These are phyloP conservation scores for Florisuga fusca DNA, from an alignment of 2,797 vertebrate species.

Conservation along the genomic window DNA sequence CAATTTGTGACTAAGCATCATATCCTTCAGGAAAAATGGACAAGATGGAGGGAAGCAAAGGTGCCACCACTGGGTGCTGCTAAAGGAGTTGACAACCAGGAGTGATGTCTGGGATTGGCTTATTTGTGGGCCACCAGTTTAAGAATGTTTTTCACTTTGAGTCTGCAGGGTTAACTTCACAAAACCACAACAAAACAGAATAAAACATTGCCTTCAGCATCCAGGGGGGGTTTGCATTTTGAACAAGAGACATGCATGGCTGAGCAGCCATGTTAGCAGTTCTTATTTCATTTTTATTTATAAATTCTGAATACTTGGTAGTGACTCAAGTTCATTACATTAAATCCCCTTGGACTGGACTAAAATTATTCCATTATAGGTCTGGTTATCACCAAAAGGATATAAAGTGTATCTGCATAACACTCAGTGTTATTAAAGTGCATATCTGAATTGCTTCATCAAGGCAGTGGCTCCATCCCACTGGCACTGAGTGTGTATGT, in stretches of 20 bases:
- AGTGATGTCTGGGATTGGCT: background rate
- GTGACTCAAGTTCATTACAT: background rate
- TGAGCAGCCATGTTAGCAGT: background rate
- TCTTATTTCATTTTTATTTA: background rate
- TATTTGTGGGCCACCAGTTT: background rate
- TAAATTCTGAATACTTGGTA: background rate
- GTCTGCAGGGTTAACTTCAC: background rate
- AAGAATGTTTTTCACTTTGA: background rate
- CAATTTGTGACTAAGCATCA: background rate
- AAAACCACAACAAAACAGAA: background rate
- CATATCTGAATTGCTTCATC: background rate
- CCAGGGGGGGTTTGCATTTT: background rate
- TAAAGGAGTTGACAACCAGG: background rate
- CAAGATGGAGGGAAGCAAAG: background rate
- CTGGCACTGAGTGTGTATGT: background rate
- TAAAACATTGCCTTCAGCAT: background rate
- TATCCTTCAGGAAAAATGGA: background rate
- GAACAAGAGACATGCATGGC: background rate
- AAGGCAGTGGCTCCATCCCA: background rate
- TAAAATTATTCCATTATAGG: background rate
- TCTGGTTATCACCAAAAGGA: background rate
- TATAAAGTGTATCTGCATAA: background rate
- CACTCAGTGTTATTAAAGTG: background rate
- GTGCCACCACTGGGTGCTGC: background rate
- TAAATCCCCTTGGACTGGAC: background rate